Evolutionary conservation across 2,888 invertebrate genomes (phyloP), one percentile per base, ranked within the genome.

Genomic region (Spatulosminthurus flaviceps): DNA sequence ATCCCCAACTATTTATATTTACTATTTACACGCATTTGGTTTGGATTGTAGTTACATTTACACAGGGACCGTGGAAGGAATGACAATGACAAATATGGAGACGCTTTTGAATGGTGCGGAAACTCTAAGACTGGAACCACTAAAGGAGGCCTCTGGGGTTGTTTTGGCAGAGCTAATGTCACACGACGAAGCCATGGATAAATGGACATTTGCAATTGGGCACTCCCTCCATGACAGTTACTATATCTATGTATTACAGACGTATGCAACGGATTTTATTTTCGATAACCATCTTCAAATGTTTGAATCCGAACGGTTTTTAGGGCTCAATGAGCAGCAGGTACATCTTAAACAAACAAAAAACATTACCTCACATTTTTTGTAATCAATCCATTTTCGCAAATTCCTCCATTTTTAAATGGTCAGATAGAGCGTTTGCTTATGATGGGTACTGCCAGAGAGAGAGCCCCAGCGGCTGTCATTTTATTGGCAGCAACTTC

Each of bases 21-120:
- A 16, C 9, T 64, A 43, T 64, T 64, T 11, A 22, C n/a, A n/a
- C n/a, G n/a, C n/a, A n/a, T n/a, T n/a, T n/a, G n/a, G n/a, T 69
- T n/a, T 67, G 9, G n/a, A 26, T 28, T 28, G n/a, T n/a, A 69
- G 69, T 5, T 69, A 26, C 69, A 69, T 69, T 34, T 69, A 69
- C 69, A 69, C 69, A 4, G 69, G 69, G n/a, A 34, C 24, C 7
- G 13, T 34, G 1, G 29, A 9, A 34, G 28, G 13, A 16, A 69
- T 69, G 21, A n/a, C 16, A 16, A 29, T 11, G 34, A n/a, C 28
- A 69, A 69, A 69, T 29, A 34, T 69, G 34, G 69, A 69, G 34
- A 69, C 22, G 34, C 5, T 69, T 21, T 29, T 69, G 26, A 69
- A 69, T 69, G 69, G 69, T 1, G 69, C 69, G 11, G 29, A 16